Base-by-base conservation (phyloP, 2,888 invertebrate species). In the Minunthozetes semirufus region DNA sequence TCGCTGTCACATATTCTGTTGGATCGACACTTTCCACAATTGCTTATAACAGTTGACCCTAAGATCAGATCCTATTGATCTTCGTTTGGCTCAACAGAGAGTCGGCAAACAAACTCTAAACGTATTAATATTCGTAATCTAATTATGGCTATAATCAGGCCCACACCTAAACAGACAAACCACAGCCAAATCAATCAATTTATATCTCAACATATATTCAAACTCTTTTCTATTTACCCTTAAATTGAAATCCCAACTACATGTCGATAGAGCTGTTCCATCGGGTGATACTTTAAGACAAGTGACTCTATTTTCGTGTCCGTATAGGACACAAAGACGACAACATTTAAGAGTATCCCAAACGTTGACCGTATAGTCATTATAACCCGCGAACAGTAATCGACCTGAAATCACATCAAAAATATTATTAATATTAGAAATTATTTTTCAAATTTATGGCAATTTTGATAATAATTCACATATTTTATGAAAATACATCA, bases 281-380 rank as follows among this genome's bases (percentile, higher is more conserved):
- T 99, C 98, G 71, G 97, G 97, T 76, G 97, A 94, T 56, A 95
- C 92, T 84, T 91, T 91, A 78, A 95, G 87, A 84, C 91, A 91
- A 72, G 92, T 91, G 61, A 96, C 94, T 81, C 96, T 87, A 85
- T 97, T 96, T 85, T 97, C 97, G 85, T 97, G 97, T 0, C 95
- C 96, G 83, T 94, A 94, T 76, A 97, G 85, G 80, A 95, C 88
- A 81, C 92, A 90, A 71, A 95, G 90, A 78, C 97, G 88, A 80
- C 88, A 88, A 79, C 93, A 94, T 83, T 98, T 98, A 78, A 99
- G 86, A 50, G 95, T 94, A 85, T 99, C 99, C 99, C 99, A 99
- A 48, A 96, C 92, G 84, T 96, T 94, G 73, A 98, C 94, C 48
- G 96, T 97, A 85, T 98, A 96, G 85, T 99, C 99, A 83, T 95